phyloP scores from a whole-genome alignment of 2,113 vertebrate species.

The Pitta sordida region DNA sequence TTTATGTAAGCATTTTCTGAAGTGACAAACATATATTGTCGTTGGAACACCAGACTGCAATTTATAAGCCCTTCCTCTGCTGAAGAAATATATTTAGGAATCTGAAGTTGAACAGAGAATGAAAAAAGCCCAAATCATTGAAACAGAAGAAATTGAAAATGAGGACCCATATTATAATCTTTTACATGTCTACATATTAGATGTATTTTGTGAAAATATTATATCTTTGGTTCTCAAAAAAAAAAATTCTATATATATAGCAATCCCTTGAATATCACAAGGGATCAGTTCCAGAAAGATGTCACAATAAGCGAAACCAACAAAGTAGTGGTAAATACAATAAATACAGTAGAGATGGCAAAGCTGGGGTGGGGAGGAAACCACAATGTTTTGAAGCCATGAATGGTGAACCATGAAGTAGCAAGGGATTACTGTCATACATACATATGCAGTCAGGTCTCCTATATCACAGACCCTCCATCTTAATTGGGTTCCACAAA shows the following conservation, averaged over 20 bases:
- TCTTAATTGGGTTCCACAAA: too few relatives aligned
- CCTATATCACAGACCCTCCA: too few relatives aligned
- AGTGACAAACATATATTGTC: accelerated
- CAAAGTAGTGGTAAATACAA: too few relatives aligned
- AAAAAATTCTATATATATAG: neutral
- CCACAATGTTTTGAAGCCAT: too few relatives aligned
- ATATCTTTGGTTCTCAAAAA: neutral
- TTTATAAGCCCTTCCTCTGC: neutral
- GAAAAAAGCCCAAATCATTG: neutral
- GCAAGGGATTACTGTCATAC: too few relatives aligned
- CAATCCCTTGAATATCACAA: too few relatives aligned
- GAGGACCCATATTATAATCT: neutral
- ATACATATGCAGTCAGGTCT: too few relatives aligned
- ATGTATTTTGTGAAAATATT: neutral
- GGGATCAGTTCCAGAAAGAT: too few relatives aligned
- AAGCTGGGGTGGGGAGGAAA: too few relatives aligned
- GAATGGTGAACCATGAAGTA: too few relatives aligned
- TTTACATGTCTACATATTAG: neutral
- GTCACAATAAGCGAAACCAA: too few relatives aligned
- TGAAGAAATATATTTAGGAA: neutral
- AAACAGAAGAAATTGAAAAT: neutral
- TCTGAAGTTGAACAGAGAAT: neutral
- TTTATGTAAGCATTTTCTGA: neutral
- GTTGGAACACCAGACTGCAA: neutral
- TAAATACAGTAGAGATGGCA: too few relatives aligned